Evolutionary conservation across 2,113 vertebrate genomes (phyloP).

Genomic region (Brevimyrus niger): DNA sequence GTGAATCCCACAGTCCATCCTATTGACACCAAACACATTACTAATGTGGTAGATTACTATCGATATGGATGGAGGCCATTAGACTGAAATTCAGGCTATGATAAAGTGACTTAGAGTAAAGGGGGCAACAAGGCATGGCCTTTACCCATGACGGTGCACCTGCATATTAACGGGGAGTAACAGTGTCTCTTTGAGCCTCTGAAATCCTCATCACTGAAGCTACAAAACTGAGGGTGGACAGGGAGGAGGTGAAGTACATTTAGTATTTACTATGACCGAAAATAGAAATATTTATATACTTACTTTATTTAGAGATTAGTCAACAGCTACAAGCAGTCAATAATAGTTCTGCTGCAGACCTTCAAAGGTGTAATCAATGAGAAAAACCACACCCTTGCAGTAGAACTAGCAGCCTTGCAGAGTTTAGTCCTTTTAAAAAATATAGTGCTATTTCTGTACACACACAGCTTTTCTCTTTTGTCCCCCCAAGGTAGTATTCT

Average conservation of each 20-base stretch:
- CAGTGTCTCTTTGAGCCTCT: neutral
- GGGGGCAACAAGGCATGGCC: neutral
- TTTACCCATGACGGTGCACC: neutral
- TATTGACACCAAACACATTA: neutral
- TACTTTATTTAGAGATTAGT: neutral
- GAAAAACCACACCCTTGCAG: neutral
- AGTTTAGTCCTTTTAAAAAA: constrained; percentile 4
- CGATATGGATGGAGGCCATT: neutral
- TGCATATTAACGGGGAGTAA: neutral
- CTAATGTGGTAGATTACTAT: neutral
- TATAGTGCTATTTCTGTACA: constrained; percentile 8
- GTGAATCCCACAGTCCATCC: neutral
- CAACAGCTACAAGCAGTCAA: neutral
- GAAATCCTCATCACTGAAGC: neutral
- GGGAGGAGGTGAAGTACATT: neutral
- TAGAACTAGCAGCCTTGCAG: neutral
- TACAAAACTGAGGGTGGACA: neutral
- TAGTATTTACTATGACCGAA: constrained; percentile 3
- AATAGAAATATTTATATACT: constrained; percentile 4
- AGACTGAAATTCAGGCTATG: neutral
- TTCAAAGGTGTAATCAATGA: neutral
- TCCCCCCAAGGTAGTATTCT: neutral
- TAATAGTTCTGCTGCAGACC: neutral
- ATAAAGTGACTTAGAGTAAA: neutral
- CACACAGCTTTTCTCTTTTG: neutral